Base-by-base conservation (phyloP, 2,888 invertebrate species). In the Agrochola circellaris region DNA sequence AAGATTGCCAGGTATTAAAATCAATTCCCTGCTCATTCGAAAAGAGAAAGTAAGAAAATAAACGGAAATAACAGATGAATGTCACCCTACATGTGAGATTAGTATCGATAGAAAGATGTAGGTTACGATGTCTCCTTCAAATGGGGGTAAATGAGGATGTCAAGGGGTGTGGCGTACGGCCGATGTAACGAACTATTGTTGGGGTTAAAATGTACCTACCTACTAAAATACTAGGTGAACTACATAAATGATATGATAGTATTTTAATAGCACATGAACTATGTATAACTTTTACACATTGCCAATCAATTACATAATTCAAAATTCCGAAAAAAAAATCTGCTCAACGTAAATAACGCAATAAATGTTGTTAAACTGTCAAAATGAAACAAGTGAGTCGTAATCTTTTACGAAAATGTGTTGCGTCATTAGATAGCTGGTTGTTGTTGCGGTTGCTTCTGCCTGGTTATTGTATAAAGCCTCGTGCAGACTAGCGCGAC, bases 51-150 rank as follows among this genome's bases (percentile, higher is more conserved):
- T 81, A 67, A 66, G 76, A 61, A 76, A 77, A 82, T 71, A 69
- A 69, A 75, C 15, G 54, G 81, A 66, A 54, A 82, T 82, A 69
- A 61, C 58, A 64, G 68, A 73, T 66, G 48, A 70, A 73, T 66
- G n/a, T 73, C 66, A 68, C 67, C 56, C 51, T 26, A 72, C 66
- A 66, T 58, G 54, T 7, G 26, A 71, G 79, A 82, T 70, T 73
- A 83, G 70, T 68, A 60, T 75, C 71, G 60, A 72, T 75, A 68
- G 75, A 58, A 60, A 68, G 48, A 83, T 79, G 79, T 83, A 69
- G 84, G 75, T 72, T 83, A 82, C 79, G 64, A 65, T 60, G 72
- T 58, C 45, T 68, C 20, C 66, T 67, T 64, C 60, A 80, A 75
- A 82, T 72, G 68, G 75, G 68, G 68, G 80, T 65, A 48, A 78